Evolutionary conservation across 2,113 vertebrate species (phyloP).

Genomic region (Peromyscus maniculatus): DNA sequence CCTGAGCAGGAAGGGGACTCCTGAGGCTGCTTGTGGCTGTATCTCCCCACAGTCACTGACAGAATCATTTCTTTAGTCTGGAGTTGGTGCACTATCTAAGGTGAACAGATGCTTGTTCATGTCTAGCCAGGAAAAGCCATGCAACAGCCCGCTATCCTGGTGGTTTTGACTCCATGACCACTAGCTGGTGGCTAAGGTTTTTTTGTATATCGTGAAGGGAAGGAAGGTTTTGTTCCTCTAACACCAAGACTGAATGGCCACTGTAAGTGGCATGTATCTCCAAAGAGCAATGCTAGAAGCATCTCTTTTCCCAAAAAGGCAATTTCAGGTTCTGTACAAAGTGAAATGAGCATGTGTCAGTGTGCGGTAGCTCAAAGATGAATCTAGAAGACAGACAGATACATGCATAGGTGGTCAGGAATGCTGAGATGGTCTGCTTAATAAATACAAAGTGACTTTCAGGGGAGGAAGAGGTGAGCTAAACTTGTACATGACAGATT

Average conservation of each 20-base stretch:
- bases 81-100: neutral
- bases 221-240: neutral
- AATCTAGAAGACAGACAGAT: neutral
- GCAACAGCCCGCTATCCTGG: neutral
- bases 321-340: neutral
- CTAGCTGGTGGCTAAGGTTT: fast-evolving
- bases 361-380: neutral
- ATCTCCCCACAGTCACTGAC: neutral
- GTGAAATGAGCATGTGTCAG: neutral
- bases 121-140: neutral
- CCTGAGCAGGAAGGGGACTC: neutral
- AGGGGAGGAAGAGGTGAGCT: too few species aligned
- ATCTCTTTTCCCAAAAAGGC: neutral
- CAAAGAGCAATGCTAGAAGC: neutral
- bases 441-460: neutral
- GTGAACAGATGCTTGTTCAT: neutral
- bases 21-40: neutral
- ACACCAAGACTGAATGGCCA: neutral
- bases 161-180: neutral
- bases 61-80: neutral
- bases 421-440: neutral
- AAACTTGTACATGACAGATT: neutral
- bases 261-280: neutral
- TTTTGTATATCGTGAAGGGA: neutral
- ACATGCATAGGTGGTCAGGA: neutral